phyloP scores from a whole-genome alignment of 2,797 vertebrate species.

The Anabas testudineus region DNA sequence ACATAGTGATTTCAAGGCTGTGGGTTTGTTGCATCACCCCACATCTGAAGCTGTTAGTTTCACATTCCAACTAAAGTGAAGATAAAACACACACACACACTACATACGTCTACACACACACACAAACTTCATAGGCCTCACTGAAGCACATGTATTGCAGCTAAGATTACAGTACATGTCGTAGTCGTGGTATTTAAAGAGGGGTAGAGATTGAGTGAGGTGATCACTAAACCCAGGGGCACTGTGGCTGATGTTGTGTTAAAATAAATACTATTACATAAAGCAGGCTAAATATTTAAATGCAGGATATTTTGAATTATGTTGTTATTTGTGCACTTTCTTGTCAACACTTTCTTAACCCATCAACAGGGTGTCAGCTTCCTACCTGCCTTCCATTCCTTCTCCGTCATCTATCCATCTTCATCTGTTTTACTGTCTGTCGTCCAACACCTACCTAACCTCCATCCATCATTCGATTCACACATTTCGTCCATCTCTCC shows the following conservation, averaged over 20 bases:
- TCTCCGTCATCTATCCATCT: too few relatives aligned
- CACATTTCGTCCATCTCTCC: too few relatives aligned
- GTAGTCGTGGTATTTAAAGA: slow-evolving; percentile 25
- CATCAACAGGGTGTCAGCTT: too few relatives aligned
- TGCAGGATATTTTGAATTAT: neutral
- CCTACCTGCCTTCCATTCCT: too few relatives aligned
- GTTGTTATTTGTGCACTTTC: neutral
- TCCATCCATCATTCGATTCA: too few relatives aligned
- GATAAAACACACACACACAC: slow-evolving; percentile 23
- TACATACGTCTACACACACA: too few relatives aligned
- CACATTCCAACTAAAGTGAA: slow-evolving; percentile 30
- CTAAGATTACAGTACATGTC: slow-evolving; percentile 26
- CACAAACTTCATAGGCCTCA: slow-evolving; percentile 22
- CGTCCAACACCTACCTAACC: too few relatives aligned
- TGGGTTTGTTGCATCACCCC: slow-evolving; percentile 50
- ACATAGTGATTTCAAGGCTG: slow-evolving; percentile 48
- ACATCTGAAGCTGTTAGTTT: slow-evolving; percentile 41
- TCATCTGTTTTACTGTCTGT: too few relatives aligned
- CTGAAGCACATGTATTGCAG: slow-evolving; percentile 12
- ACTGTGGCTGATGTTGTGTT: slow-evolving; percentile 11
- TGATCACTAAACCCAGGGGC: slow-evolving; percentile 7
- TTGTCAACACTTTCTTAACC: too few relatives aligned
- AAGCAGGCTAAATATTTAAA: neutral
- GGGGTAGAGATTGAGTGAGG: slow-evolving; percentile 2
- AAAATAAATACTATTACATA: neutral